Evolutionary conservation across 1,140 invertebrate species (phyloP).

Genomic region (Pogonomyrmex barbatus): DNA sequence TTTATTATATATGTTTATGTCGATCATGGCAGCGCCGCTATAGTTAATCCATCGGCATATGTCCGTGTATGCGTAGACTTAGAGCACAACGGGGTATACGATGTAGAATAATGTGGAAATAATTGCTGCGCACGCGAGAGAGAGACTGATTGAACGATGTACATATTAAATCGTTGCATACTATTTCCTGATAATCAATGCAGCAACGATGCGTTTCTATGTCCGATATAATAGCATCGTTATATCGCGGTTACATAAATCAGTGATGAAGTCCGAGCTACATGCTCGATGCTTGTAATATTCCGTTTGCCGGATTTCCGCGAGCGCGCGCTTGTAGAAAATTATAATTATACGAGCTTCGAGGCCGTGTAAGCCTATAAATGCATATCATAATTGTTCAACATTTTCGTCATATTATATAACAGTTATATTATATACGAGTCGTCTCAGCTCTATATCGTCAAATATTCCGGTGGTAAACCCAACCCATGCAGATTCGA

Average conservation of each 20-base stretch:
- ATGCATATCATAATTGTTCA: constrained; percentile 42
- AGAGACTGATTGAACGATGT: constrained; percentile 58
- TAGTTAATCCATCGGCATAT: constrained; percentile 46
- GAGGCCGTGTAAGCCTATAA: constrained; percentile 55
- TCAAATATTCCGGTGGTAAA: constrained; percentile 1
- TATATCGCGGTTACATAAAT: constrained; percentile 63
- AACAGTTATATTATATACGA: background rate
- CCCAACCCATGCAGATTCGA: background rate
- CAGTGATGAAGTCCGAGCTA: constrained; percentile 62
- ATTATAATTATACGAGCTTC: constrained; percentile 58
- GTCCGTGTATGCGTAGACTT: constrained; percentile 34
- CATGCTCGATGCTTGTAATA: constrained; percentile 60
- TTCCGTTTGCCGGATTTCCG: constrained; percentile 61
- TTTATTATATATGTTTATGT: constrained; percentile 58
- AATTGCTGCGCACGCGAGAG: constrained; percentile 49
- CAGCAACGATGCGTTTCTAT: constrained; percentile 63
- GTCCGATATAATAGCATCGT: constrained; percentile 63
- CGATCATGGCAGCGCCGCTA: constrained; percentile 33
- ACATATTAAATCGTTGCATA: constrained; percentile 65
- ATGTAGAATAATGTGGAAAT: constrained; percentile 65
- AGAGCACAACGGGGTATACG: constrained; percentile 58
- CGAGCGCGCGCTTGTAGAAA: constrained; percentile 50
- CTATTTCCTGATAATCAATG: constrained; percentile 65
- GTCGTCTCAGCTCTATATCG: constrained; percentile 1
- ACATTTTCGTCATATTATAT: constrained; percentile 19